Base-by-base conservation (phyloP, 2,797 vertebrate genomes). In the Cryptoprocta ferox region DNA sequence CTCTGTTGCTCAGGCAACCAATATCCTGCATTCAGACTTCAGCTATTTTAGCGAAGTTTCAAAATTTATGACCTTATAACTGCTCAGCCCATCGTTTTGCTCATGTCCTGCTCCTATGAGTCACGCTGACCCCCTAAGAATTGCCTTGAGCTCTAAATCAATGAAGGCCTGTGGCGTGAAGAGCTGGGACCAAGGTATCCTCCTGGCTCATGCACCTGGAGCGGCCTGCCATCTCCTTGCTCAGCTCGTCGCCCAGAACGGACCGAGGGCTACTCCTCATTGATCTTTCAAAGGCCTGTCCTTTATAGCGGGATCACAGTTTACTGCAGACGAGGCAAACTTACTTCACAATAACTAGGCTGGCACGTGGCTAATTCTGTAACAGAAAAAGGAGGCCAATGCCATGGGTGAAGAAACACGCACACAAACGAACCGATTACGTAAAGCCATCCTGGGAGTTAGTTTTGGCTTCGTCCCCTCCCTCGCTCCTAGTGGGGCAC, bases 1-100 rank as follows among this genome's bases (percentile, higher is more conserved):
- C 81, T 86, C 61, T 68, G 95, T 94, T 96, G 96, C 96, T 89
- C 89, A 68, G 95, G 85, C 92, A 96, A 98, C 95, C 94, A 66
- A 30, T 37, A 84, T 92, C 83, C 70, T 87, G 73, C 96, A 89
- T 81, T 93, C 86, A 97, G 84, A 79, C 68, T 42, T 8, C 1
- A 70, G 73, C 45, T 71, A 53, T 93, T 95, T 85, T 42, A 86
- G 94, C 79, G 61, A 75, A 95, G 92, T 89, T 82, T 56, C 83
- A 37, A 50, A 86, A 89, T 94, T 78, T 88, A 89, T 94, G 59
- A 75, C 88, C 85, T 95, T 85, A 37, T 83, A 35, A 28, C 82
- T 24, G 12, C 30, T 80, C 85, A 32, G 82, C 53, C 78, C 63
- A 12, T 56, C 15, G 2, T 45, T 81, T 30, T 78, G 68, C 66